These are phyloP conservation scores for Coenonympha glycerion DNA, from an alignment of 2,888 invertebrate genomes.

Conservation along the genomic window DNA sequence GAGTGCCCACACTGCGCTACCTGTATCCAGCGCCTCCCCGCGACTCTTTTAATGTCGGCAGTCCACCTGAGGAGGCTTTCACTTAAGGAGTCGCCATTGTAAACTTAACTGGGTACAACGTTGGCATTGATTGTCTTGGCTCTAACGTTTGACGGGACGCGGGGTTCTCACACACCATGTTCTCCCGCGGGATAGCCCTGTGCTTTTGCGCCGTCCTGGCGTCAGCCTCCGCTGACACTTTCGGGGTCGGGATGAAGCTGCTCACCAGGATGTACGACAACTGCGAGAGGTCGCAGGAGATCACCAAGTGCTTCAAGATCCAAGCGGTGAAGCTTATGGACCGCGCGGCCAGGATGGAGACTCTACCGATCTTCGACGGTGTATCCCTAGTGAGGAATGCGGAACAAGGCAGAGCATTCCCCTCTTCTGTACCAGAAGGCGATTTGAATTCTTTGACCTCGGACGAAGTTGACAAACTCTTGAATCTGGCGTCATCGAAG, in stretches of 20 bases:
- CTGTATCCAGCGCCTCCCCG: too few relatives aligned
- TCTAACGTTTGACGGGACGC: constrained; percentile 43
- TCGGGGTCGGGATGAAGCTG: constrained; percentile 65
- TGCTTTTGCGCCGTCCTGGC: constrained; percentile 52
- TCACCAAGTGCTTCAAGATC: constrained; percentile 82
- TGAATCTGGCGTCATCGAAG: constrained; percentile 73
- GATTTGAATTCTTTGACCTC: constrained; percentile 77
- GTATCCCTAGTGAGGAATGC: constrained; percentile 73
- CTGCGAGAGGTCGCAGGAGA: constrained; percentile 79
- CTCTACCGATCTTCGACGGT: constrained; percentile 78
- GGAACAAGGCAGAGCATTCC: constrained; percentile 64
- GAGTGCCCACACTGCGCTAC: too few relatives aligned
- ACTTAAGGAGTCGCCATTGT: too few relatives aligned
- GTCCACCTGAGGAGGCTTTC: too few relatives aligned
- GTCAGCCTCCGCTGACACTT: constrained; percentile 54
- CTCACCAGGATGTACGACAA: constrained; percentile 75
- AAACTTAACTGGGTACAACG: too few relatives aligned
- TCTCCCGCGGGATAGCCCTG: constrained; percentile 63
- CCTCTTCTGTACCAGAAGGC: constrained; percentile 71
- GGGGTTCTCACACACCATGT: constrained; percentile 57
- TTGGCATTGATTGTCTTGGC: too few relatives aligned
- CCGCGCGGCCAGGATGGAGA: constrained; percentile 78
- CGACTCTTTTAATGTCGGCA: too few relatives aligned
- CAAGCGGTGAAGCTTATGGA: constrained; percentile 80
- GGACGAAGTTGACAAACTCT: constrained; percentile 77